Evolutionary conservation across 2,797 vertebrate genomes (phyloP), one percentile per base, ranked within the genome.

Genomic region (Cirrhinus molitorella): DNA sequence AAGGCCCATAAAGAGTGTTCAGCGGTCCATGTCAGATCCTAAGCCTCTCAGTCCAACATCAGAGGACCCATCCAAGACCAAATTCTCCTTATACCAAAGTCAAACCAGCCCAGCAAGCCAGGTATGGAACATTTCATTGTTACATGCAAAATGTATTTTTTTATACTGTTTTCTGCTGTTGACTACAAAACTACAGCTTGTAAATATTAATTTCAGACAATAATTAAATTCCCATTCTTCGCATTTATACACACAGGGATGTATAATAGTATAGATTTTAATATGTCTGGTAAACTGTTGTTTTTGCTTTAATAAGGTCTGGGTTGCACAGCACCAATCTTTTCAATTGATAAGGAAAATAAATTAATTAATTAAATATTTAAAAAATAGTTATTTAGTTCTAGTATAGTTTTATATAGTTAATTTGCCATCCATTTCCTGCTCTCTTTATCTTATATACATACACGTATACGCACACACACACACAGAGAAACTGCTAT

Each of bases 41-140:
- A 99, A 99, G 88, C 98, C 99, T 90, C 97, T 99, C 91, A 99
- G 99, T 92, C 99, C 99, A 85, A 99, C 98, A 0, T 97, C 96
- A 7, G 98, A 99, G 81, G 98, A 99, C 83, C 94, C 96, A 0
- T 82, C 94, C 87, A 99, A 98, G 94, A 96, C 96, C 92, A 96
- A 97, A 86, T 98, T 99, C 92, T 97, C 97, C 75, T 94, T 98
- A 87, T 98, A 98, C 91, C 97, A 98, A 92, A 97, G 97, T 87
- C 95, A 98, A 19, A 94, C 96, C 91, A 91, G 97, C 73, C 95
- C 96, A 67, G 95, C 95, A 91, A 97, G 95, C 92, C 98, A 99
- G 98, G 98, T 99, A 97, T 0, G 94, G 85, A 84, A 31, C n/a
- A 47, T 81, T 0, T 71, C 1, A 17, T 51, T 73, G 14, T 40